Percentiles rank a stretch among this genome's conserved stretches.
These are phyloP conservation scores for Forbesichthys agassizii DNA, from an alignment of 2,113 vertebrate species.

Conservation along the genomic window DNA sequence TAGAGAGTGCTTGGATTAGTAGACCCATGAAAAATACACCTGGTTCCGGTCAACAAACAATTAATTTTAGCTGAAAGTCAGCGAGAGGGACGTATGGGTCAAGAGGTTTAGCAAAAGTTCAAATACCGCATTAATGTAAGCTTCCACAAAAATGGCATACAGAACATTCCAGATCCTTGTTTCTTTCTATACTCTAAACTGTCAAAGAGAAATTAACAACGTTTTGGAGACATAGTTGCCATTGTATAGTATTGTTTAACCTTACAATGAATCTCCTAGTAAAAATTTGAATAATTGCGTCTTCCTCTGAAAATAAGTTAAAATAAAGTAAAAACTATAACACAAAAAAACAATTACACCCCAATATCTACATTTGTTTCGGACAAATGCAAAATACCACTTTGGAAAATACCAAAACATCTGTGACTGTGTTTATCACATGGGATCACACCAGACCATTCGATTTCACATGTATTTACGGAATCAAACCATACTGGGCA, in stretches of 20 bases:
- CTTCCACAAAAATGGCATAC: constrained; percentile 58
- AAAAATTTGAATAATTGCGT: constrained; percentile 20
- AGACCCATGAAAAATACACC: too few species aligned
- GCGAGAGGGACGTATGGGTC: too few species aligned
- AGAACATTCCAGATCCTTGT: constrained; percentile 46
- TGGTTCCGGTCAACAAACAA: too few species aligned
- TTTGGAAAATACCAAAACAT: constrained; percentile 40
- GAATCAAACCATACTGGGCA: constrained; percentile 43
- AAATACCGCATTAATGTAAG: constrained; percentile 41
- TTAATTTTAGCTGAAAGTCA: too few species aligned
- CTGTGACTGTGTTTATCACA: constrained; percentile 27
- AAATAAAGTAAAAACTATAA: constrained; percentile 36
- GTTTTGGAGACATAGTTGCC: constrained; percentile 49
- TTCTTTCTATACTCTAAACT: constrained; percentile 27
- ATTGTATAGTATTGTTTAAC: constrained; percentile 24
- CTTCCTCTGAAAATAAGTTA: constrained; percentile 6
- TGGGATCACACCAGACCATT: constrained; percentile 32
- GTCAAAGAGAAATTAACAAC: constrained; percentile 58
- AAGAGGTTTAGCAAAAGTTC: too few species aligned
- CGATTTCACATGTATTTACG: constrained; percentile 30
- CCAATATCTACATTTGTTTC: constrained; percentile 30
- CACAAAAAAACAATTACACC: constrained; percentile 22
- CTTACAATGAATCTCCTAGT: constrained; percentile 32
- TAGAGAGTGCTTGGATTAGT: too few species aligned
- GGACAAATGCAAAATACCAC: constrained; percentile 4